These are phyloP conservation scores for Trissolcus brochymenae DNA, from an alignment of 2,888 invertebrate species.

Conservation along the genomic window DNA sequence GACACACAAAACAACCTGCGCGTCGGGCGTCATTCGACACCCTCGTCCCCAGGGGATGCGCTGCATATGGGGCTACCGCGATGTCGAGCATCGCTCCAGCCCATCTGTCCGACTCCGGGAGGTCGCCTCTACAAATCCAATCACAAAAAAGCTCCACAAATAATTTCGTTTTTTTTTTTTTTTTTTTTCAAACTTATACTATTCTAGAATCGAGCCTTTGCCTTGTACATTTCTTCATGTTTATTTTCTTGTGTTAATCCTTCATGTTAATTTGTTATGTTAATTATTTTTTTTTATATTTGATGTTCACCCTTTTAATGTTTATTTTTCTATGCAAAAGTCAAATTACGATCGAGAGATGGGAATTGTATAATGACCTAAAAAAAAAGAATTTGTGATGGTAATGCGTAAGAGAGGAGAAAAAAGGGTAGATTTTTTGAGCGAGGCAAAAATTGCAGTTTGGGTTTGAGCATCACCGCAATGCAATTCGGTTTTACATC, in stretches of 20 bases:
- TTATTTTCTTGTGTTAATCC: too few relatives aligned
- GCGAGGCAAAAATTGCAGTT: slow-evolving; percentile 26
- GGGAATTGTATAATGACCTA: not conserved
- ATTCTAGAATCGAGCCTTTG: too few relatives aligned
- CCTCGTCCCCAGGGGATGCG: slow-evolving; percentile 45
- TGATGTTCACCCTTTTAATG: too few relatives aligned
- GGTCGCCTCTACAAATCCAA: slow-evolving; percentile 28
- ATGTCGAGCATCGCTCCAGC: slow-evolving; percentile 50
- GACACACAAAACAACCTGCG: slow-evolving; percentile 50
- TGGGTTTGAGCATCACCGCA: slow-evolving; percentile 45
- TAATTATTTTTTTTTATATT: too few relatives aligned
- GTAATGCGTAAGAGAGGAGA: too few relatives aligned
- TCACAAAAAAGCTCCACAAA: not conserved
- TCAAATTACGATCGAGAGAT: not conserved
- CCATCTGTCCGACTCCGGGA: slow-evolving; percentile 52
- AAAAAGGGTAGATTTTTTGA: slow-evolving; percentile 24
- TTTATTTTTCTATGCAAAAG: too few relatives aligned
- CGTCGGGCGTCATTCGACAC: slow-evolving; percentile 53
- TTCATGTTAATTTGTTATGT: too few relatives aligned
- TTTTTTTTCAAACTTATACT: too few relatives aligned
- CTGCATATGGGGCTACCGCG: slow-evolving; percentile 53
- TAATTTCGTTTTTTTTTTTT: too few relatives aligned
- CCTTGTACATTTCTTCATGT: too few relatives aligned
- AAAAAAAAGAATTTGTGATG: slow-evolving; percentile 1
- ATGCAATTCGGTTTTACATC: slow-evolving; percentile 55